Evolutionary conservation across 2,888 invertebrate genomes (phyloP).

Genomic region (Caenorhabditis plicata): DNA sequence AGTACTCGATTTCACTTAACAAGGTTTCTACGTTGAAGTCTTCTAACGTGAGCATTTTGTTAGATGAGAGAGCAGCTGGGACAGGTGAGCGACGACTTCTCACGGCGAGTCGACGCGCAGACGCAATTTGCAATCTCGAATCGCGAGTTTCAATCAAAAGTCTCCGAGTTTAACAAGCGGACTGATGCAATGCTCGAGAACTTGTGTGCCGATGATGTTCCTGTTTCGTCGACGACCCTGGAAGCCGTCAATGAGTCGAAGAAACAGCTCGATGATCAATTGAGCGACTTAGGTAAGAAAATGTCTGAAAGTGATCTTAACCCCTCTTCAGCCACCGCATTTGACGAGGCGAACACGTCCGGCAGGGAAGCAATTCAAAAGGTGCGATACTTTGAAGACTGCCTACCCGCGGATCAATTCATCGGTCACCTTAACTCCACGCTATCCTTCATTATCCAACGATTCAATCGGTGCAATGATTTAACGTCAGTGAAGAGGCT

Average conservation of each 20-base stretch:
- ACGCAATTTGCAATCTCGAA: slow-evolving; percentile 77
- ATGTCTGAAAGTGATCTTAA: background rate
- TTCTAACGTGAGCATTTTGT: background rate
- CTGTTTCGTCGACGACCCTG: background rate
- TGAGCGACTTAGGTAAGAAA: slow-evolving; percentile 40
- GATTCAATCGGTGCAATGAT: slow-evolving; percentile 68
- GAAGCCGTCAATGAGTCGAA: slow-evolving; percentile 12
- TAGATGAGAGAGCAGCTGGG: slow-evolving; percentile 81
- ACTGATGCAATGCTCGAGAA: slow-evolving; percentile 66
- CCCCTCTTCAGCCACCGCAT: slow-evolving; percentile 12
- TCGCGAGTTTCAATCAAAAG: slow-evolving; percentile 77
- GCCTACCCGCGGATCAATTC: slow-evolving; percentile 23
- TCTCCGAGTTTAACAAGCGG: slow-evolving; percentile 71
- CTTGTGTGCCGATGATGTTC: slow-evolving; percentile 64
- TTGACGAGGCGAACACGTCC: slow-evolving; percentile 18
- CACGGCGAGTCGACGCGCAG: slow-evolving; percentile 76
- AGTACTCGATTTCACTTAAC: slow-evolving; percentile 73
- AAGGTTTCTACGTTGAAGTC: slow-evolving; percentile 22
- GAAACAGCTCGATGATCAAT: slow-evolving; percentile 65
- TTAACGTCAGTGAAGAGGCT: slow-evolving; percentile 78
- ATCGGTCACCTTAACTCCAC: slow-evolving; percentile 18
- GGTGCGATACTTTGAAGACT: slow-evolving; percentile 16
- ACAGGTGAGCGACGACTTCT: slow-evolving; percentile 79
- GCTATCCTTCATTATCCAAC: slow-evolving; percentile 14
- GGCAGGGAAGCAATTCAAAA: slow-evolving; percentile 19